These are phyloP conservation scores for Drosophila maculinotata DNA, from an alignment of 2,888 invertebrate species.

Conservation along the genomic window DNA sequence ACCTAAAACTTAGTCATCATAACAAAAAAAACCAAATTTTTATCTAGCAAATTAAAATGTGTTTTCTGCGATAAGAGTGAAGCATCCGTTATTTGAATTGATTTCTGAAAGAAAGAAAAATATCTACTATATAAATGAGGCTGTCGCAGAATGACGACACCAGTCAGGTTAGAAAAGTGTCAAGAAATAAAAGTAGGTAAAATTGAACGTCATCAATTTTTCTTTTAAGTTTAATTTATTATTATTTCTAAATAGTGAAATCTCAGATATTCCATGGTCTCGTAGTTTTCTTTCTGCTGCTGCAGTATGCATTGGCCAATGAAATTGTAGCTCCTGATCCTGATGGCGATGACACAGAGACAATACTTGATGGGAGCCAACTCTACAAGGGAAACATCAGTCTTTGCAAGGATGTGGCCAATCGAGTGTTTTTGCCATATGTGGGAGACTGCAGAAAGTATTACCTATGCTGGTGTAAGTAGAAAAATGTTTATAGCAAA, in stretches of 20 bases:
- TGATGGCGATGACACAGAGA: not conserved
- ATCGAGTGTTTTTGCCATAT: constrained; percentile 71
- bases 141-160: not conserved
- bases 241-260: constrained; percentile 27
- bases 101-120: not conserved
- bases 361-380: not conserved
- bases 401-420: constrained; percentile 60
- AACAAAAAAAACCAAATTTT: not conserved
- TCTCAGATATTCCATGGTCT: constrained; percentile 2
- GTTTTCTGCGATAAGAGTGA: constrained; percentile 28
- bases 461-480: constrained; percentile 67
- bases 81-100: constrained; percentile 12
- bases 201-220: not conserved
- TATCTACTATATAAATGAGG: constrained; percentile 29
- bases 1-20: constrained; percentile 6
- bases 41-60: constrained; percentile 40
- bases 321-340: constrained; percentile 11
- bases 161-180: constrained; percentile 14
- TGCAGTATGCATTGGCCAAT: constrained; percentile 2
- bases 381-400: constrained; percentile 46
- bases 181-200: constrained; percentile 32
- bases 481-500: not conserved
- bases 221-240: not conserved
- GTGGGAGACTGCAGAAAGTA: constrained; percentile 70
- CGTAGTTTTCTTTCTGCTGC: constrained; percentile 1